Evolutionary conservation across 1,140 invertebrate genomes (phyloP).

Genomic region (Trachymyrmex septentrionalis): DNA sequence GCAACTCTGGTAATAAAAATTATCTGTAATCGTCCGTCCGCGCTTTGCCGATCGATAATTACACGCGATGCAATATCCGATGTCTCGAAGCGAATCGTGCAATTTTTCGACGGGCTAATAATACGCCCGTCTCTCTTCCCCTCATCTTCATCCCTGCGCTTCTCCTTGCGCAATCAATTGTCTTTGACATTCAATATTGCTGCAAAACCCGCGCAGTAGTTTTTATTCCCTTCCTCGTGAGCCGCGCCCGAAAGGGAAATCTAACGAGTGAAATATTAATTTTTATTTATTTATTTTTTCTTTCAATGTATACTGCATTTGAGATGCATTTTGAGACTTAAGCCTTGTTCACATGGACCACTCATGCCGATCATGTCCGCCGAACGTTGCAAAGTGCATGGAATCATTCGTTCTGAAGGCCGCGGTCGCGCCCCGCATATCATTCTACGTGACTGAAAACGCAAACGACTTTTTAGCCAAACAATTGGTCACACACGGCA

Average conservation of each 20-base stretch:
- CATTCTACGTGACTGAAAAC: constrained; percentile 63
- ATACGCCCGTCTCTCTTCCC: background rate
- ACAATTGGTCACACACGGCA: constrained; percentile 9
- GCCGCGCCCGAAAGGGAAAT: background rate
- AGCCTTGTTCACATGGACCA: background rate
- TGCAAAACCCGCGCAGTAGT: background rate
- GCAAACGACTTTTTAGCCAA: constrained; percentile 37
- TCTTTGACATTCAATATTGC: background rate
- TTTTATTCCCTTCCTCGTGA: background rate
- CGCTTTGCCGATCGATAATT: constrained; percentile 54
- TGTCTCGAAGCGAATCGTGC: constrained; percentile 39
- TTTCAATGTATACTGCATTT: too few species aligned
- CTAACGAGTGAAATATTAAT: background rate
- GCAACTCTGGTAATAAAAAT: background rate
- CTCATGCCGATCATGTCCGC: background rate
- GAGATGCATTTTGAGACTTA: background rate
- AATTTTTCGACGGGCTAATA: constrained; percentile 48
- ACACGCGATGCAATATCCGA: constrained; percentile 54
- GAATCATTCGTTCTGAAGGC: constrained; percentile 57
- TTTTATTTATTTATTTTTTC: too few species aligned
- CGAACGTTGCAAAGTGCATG: constrained; percentile 34
- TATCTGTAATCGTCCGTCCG: constrained; percentile 1
- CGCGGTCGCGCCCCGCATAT: constrained; percentile 14
- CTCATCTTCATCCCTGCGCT: too few species aligned
- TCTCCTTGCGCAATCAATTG: background rate